Evolutionary conservation across 2,113 vertebrate species (phyloP), one percentile per base, ranked within the genome.

Genomic region (Hippoglossus stenolepis): DNA sequence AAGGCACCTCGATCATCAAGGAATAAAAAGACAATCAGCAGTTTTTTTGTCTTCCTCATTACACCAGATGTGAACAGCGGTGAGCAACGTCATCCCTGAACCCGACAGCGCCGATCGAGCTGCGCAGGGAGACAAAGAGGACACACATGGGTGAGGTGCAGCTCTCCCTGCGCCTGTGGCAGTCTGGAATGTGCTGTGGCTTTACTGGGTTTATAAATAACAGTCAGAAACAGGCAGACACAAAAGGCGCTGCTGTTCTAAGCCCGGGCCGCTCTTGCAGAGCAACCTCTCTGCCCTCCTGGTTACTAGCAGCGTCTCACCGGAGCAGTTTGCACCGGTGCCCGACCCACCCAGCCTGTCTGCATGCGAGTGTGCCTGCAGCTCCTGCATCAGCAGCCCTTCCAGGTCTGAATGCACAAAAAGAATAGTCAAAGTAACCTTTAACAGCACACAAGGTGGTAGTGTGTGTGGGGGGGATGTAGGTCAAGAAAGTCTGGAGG

Each of bases 121-220:
- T 63, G 3, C 20, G n/a, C 10, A 1, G 11, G 21, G 54, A 90
- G 82, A 93, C 92, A 92, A 93, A 93, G 87, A 80, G 72, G 77
- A 91, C 88, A 86, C 83, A 91, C 86, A 91, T 77, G 83, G 75
- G 71, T 61, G 82, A 87, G 77, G 88, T 84, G 87, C 79, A 81
- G 82, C 78, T 84, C 82, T 78, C 62, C 58, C 66, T 78, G 79
- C 54, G 71, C 77, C 75, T 85, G 82, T 70, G 85, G 87, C 75
- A 56, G 84, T 24, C 80, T 73, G 93, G 91, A 94, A 94, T 93
- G 91, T 73, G 67, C 80, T 26, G 82, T 70, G 87, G 86, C 54
- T 82, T 91, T 87, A 85, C 89, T 80, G 73, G 82, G 80, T 93
- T 92, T 93, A 94, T 92, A 93, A 93, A 94, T 93, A 93, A 93